A percentile compares a stretch with the other conserved stretches of the same genome.
phyloP scores from a whole-genome alignment of 2,888 invertebrate genomes.

The Automeris io region DNA sequence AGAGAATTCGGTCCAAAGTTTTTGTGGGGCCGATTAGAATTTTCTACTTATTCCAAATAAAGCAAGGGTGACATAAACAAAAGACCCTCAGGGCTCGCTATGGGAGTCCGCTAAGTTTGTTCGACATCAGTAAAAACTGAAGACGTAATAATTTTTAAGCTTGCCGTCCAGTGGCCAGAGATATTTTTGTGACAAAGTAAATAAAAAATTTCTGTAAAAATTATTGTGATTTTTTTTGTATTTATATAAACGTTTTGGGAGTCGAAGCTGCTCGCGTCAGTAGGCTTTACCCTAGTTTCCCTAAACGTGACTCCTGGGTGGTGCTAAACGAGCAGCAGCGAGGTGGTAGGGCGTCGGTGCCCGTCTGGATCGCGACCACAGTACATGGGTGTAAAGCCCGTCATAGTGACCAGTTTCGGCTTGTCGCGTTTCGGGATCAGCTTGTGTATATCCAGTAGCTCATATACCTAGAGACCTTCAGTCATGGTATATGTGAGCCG shows the following conservation, averaged over 20 bases:
- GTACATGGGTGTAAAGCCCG: no score
- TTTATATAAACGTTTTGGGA: no score
- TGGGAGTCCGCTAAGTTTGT: slow-evolving; percentile 37
- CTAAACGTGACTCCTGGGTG: neutral
- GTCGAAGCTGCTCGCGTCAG: no score
- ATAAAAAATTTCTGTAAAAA: neutral
- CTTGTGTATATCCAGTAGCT: no score
- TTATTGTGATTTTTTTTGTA: no score
- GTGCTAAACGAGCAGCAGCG: no score
- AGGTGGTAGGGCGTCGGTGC: no score
- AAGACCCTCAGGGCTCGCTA: slow-evolving; percentile 31
- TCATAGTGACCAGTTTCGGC: no score
- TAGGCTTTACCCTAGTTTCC: neutral
- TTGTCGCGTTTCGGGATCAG: no score
- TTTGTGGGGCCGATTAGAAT: slow-evolving; percentile 39
- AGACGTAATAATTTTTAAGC: slow-evolving; percentile 34
- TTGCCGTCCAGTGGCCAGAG: slow-evolving; percentile 12
- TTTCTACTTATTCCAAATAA: slow-evolving; percentile 39
- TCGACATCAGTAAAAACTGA: slow-evolving; percentile 29
- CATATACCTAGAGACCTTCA: no score
- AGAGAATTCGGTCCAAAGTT: slow-evolving; percentile 11
- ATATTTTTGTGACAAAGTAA: neutral
- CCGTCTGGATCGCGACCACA: no score
- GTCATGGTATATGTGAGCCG: no score
- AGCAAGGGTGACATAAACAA: slow-evolving; percentile 41